Evolutionary conservation across 2,113 vertebrate species (phyloP), one percentile per base, ranked within the genome.

Genomic region (Sylvicapra grimmia): DNA sequence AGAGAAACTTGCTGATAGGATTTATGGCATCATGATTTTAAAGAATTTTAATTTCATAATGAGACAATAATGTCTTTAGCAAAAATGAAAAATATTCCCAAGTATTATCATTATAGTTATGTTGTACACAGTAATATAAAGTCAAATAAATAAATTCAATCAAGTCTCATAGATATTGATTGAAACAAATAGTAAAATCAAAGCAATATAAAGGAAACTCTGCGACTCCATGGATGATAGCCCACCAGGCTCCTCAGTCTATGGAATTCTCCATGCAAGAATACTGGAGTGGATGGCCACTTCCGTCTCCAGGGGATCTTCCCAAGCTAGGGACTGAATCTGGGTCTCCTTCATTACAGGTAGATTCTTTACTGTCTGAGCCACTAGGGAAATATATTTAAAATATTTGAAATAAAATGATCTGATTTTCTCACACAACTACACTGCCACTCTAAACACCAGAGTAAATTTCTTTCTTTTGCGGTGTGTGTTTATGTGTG

Each of bases 391-490:
- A 77, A 14, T 0, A 61, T 58, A 59, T 79, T 97, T 94, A 19
- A 93, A 80, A 33, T 89, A 88, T 82, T 86, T 5, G 56, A 93
- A 94, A 68, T 92, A 82, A 85, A 97, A 92, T 56, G 9, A 53
- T 75, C 29, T 87, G 36, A 94, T 96, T 91, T 93, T 93, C n/a
- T 93, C n/a, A 84, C 2, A 49, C 15, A 84, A 44, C 3, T 27
- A 36, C 6, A 16, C 21, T 65, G 15, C 33, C 47, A 86, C 11
- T 59, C 8, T 54, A 40, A 93, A 94, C 49, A 44, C 3, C n/a
- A 44, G 44, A 91, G 53, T 31, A 40, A 5, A 9, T 94, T 91
- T 58, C 12, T 85, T 84, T 89, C 3, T 58, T 40, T 7, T 14
- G 72, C 9, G 6, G 59, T 85, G 15, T 36, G 86, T 85, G 14